Conservation (phyloP, 2,113 vertebrate genomes). For the Dicaeum eximium region DNA sequence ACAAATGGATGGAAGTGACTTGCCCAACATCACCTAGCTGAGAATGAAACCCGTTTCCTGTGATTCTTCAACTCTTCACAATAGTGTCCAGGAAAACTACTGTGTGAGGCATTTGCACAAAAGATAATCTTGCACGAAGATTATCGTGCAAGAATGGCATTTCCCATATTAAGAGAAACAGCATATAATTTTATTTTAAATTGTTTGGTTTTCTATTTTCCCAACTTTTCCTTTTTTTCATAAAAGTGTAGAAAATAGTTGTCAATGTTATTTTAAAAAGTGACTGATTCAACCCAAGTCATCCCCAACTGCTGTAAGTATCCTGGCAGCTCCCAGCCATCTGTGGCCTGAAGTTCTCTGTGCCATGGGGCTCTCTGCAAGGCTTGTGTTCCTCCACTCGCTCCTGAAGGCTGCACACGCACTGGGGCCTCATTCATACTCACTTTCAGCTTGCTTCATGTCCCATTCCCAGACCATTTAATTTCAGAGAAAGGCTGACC, state of each 20-base stretch:
- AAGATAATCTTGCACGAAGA: not conserved
- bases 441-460: not conserved
- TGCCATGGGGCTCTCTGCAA: accelerated
- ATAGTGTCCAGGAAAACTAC: not conserved
- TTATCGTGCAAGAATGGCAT: not conserved
- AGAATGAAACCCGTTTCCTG: not conserved
- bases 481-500: not conserved
- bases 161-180: not conserved
- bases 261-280: not conserved
- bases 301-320: not conserved
- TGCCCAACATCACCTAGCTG: not conserved
- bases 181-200: not conserved
- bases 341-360: not conserved
- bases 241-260: not conserved
- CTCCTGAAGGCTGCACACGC: not conserved
- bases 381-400: accelerated
- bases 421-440: not conserved
- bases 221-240: not conserved
- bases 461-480: not conserved
- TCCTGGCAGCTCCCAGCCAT: not conserved
- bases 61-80: not conserved
- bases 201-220: not conserved
- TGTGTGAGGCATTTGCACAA: not conserved
- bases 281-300: not conserved
- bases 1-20: not conserved